Conservation (phyloP, 1,140 invertebrate species). For the Sarcophaga bullata region DNA sequence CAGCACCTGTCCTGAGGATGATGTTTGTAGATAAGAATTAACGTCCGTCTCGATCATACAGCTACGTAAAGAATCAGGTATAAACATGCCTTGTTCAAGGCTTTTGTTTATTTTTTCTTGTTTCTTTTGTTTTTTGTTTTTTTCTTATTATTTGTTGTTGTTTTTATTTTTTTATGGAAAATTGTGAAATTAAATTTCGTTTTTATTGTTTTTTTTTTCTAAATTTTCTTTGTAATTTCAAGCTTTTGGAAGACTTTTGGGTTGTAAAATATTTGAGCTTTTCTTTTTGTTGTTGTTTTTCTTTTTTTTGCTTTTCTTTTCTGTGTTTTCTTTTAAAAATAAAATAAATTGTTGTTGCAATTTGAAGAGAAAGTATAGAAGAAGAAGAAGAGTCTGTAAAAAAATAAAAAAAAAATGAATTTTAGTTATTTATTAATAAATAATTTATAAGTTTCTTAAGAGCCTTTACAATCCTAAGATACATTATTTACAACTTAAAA, state of each 20-base stretch:
- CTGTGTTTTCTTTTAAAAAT: no score
- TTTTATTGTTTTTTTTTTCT: conserved; percentile 8
- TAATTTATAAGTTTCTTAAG: no score
- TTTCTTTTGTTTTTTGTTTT: not conserved
- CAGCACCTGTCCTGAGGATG: conserved; percentile 81
- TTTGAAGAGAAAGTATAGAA: no score
- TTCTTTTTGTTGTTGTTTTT: no score
- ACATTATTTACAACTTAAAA: no score
- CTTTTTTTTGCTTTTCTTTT: no score
- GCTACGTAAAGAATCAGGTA: conserved; percentile 81
- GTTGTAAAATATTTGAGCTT: no score
- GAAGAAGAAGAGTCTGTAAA: no score
- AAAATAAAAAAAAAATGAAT: no score
- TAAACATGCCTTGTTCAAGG: conserved; percentile 75
- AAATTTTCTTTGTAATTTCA: not conserved
- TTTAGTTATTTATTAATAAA: no score
- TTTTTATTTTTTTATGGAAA: not conserved
- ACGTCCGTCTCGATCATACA: conserved; percentile 87
- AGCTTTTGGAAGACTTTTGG: not conserved
- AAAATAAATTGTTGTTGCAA: no score
- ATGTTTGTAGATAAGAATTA: conserved; percentile 82
- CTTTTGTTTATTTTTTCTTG: not conserved
- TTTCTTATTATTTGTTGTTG: not conserved
- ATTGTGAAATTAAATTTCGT: not conserved
- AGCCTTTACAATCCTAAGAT: no score